A percentile compares a stretch with the other conserved stretches of the same genome.
These are phyloP conservation scores for Nasalis larvatus DNA, from an alignment of 2,113 vertebrate genomes.

Conservation along the genomic window DNA sequence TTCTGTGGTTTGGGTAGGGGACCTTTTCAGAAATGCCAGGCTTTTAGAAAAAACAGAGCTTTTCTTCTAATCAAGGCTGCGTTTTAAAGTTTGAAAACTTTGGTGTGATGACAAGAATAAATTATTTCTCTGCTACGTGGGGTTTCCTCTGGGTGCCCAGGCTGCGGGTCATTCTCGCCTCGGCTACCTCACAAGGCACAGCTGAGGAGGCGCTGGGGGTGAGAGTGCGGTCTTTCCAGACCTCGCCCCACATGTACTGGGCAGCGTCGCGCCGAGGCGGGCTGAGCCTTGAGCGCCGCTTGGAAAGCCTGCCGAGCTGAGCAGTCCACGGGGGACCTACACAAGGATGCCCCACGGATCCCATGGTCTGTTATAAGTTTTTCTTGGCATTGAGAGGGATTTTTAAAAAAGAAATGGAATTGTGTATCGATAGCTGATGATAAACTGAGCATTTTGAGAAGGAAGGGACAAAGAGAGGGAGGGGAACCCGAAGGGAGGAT, in stretches of 20 bases:
- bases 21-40: slow-evolving; percentile 65
- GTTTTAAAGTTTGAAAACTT: slow-evolving; percentile 63
- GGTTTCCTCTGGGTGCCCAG: neutral
- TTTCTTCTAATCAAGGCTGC: slow-evolving; percentile 2
- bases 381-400: neutral
- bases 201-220: accelerated
- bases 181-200: neutral
- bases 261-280: accelerated
- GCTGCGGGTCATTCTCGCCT: neutral
- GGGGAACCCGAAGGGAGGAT: neutral
- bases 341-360: neutral
- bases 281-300: neutral
- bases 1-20: neutral
- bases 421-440: neutral
- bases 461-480: neutral
- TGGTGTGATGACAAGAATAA: slow-evolving; percentile 31
- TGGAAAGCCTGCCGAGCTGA: accelerated
- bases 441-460: neutral
- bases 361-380: neutral
- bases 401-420: neutral
- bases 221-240: accelerated
- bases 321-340: too few relatives aligned
- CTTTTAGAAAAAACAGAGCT: neutral
- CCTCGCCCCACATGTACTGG: accelerated
- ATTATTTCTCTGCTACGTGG: neutral